phyloP scores from a whole-genome alignment of 2,113 vertebrate genomes.

The Sturnus vulgaris region DNA sequence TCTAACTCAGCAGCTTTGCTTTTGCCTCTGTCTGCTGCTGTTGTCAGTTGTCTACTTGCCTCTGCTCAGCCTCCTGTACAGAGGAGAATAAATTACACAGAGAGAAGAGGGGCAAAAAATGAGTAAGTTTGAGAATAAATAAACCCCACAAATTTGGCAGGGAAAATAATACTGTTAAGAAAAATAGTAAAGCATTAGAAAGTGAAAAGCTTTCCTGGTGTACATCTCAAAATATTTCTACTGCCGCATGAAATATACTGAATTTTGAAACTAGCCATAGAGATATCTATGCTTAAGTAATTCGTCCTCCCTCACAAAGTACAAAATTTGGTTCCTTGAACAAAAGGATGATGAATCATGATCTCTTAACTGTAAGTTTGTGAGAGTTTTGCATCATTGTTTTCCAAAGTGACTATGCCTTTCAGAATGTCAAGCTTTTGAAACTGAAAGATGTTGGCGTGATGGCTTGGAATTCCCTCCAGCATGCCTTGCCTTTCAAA shows the following conservation, averaged over 20 bases:
- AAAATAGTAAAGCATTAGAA: background rate
- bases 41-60: background rate
- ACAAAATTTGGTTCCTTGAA: background rate
- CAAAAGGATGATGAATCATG: background rate
- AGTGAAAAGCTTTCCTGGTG: background rate
- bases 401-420: background rate
- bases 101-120: background rate
- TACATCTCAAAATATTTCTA: background rate
- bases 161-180: background rate
- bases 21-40: background rate
- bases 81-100: background rate
- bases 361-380: background rate
- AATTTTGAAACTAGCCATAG: background rate
- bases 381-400: background rate
- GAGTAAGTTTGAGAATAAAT: background rate
- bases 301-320: background rate
- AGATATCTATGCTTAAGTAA: background rate
- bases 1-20: background rate
- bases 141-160: background rate
- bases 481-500: rapidly evolving
- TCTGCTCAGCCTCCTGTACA: background rate
- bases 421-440: background rate
- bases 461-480: background rate
- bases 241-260: background rate
- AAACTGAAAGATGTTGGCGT: background rate